Evolutionary conservation across 1,140 invertebrate species (phyloP), one percentile per base, ranked within the genome.

Genomic region (Drosophila pallidifrons): DNA sequence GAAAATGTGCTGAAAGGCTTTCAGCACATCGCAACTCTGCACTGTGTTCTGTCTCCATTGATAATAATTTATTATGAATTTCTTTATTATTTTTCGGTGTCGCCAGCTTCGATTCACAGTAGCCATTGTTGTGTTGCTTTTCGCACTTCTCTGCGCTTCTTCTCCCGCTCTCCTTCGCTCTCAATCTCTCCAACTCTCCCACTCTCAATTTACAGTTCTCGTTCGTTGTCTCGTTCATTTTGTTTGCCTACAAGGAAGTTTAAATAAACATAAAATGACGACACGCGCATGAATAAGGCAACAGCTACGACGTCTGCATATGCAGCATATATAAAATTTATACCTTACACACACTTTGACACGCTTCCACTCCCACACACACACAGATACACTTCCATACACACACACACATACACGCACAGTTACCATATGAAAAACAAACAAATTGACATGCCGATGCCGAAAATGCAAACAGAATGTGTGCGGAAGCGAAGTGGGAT

Each of bases 211-310:
- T n/a, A 10, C 13, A 38, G 35, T n/a, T 38, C 28, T 11, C n/a
- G n/a, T 20, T 41, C 35, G 35, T 57, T 38, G 20, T 57, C 25
- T 61, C 51, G 64, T 86, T 69, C 75, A 52, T 64, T 87, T 72
- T 46, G 61, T 61, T 41, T 63, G 77, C 79, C 79, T 76, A 72
- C 73, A 61, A 80, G 80, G 69, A 88, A 80, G 80, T 80, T 87
- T 88, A 87, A 87, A 87, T 87, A 87, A 87, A 87, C 83, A 87
- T 88, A 82, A 88, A 87, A 78, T 88, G 77, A 77, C 85, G 83
- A 80, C 67, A 87, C 59, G 68, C 58, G 67, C 49, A 75, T 79
- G 77, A 79, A 79, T 79, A 76, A 76, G 73, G 77, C 76, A 71
- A 28, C 74, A 59, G 66, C 46, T 43, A 58, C 61, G 51, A 66